Evolutionary conservation across 2,113 vertebrate species (phyloP).

Genomic region (Sapajus apella): DNA sequence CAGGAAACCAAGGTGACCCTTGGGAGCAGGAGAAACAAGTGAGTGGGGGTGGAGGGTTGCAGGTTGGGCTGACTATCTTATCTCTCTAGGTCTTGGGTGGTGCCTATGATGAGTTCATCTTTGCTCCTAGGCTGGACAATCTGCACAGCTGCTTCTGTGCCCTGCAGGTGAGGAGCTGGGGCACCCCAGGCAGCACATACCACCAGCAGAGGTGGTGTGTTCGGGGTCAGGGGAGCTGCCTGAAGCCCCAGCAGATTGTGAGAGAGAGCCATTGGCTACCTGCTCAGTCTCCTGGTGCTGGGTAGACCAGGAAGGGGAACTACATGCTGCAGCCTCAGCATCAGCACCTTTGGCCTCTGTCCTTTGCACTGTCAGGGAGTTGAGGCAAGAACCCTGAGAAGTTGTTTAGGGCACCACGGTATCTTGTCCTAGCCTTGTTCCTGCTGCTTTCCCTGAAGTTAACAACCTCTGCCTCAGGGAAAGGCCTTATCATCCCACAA

Average conservation of each 20-base stretch:
- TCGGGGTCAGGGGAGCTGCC: no score
- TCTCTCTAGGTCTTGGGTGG: slow-evolving; percentile 91
- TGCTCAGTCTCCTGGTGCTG: not conserved
- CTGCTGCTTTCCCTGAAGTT: not conserved
- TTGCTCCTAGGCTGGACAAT: slow-evolving; percentile 96
- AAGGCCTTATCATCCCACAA: not conserved
- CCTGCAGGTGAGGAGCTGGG: slow-evolving; percentile 88
- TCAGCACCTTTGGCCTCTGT: not conserved
- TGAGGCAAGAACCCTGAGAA: not conserved
- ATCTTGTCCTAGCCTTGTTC: not conserved
- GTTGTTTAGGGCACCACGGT: not conserved
- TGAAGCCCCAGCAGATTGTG: not conserved
- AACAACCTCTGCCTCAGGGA: not conserved
- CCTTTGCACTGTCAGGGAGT: not conserved
- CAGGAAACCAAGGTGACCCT: not conserved
- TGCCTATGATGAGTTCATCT: slow-evolving; percentile 96
- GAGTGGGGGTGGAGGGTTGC: not conserved
- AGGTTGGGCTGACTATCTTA: not conserved
- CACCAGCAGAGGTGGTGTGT: not conserved
- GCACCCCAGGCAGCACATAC: not conserved
- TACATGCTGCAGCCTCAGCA: not conserved
- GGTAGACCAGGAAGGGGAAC: not conserved
- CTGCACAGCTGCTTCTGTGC: slow-evolving; percentile 99
- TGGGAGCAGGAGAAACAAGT: not conserved
- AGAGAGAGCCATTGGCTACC: not conserved